Evolutionary conservation across 53 echinoderm and acorn worm genomes (phyloP), one percentile per base, ranked within the genome.

Genomic region (Mesocentrotus franciscanus): DNA sequence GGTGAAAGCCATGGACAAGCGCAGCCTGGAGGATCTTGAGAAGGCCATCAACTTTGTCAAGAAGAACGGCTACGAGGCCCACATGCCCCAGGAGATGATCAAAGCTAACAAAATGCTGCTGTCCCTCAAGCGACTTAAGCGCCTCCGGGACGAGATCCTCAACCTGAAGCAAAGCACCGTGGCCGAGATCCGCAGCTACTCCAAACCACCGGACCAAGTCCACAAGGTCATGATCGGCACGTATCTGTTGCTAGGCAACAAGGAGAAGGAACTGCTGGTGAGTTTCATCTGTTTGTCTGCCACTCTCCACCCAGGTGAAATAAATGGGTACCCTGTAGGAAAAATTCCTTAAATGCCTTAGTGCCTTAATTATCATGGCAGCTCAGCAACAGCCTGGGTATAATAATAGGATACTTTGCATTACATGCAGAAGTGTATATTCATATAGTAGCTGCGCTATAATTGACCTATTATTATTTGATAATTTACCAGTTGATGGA

Each of bases 111-210:
- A 98, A 94, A 96, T 98, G 97, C 97, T 98, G 18, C 96, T 97
- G 13, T 95, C 95, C 26, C 96, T 98, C 60, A 98, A 98, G 26
- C 95, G 98, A 8, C 97, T 98, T 39, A 98, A 98, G 84, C 94
- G 98, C 75, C 96, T 98, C 18, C 95, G 96, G 24, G 98, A 98
- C 34, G 98, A 98, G 92, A 97, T 98, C 84, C 95, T 98, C 64
- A 98, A 98, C 94, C 90, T 98, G 68, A 98, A 98, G 91, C 98
- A 98, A 96, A 97, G 97, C 87, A 98, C 98, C 3, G 98, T 98
- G 91, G 97, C 98, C 13, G 98, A 98, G 95, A 98, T 98, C 27
- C 97, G 98, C 60, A 97, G 97, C 95, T 98, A 98, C 96, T 93
- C 95, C 94, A 97, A 97, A 62, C 98, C 98, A 22, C 98, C 98